phyloP scores from a whole-genome alignment of 2,888 invertebrate species.

The Callinectes sapidus region DNA sequence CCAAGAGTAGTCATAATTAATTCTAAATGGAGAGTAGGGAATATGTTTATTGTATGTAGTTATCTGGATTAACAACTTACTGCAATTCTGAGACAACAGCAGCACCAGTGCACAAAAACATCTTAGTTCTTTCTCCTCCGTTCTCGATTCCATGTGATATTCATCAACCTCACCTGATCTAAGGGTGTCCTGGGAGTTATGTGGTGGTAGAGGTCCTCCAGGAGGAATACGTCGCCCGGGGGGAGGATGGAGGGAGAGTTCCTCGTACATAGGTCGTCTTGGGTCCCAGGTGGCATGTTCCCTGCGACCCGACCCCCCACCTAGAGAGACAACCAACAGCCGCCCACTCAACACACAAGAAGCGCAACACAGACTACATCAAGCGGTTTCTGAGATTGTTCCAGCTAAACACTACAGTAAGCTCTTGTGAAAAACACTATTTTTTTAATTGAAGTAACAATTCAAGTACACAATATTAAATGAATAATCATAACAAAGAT shows the following conservation, averaged over 20 bases:
- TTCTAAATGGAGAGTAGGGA: background rate
- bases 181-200: slow-evolving; percentile 74
- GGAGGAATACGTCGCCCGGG: slow-evolving; percentile 77
- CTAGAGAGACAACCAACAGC: slow-evolving; percentile 70
- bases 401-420: slow-evolving; percentile 49
- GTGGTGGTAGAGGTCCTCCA: slow-evolving; percentile 83
- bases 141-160: slow-evolving; percentile 52
- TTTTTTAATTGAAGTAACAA: background rate
- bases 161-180: slow-evolving; percentile 71
- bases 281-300: slow-evolving; percentile 89
- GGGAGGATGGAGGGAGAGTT: slow-evolving; percentile 82
- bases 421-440: background rate
- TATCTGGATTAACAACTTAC: background rate
- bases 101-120: background rate
- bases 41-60: slow-evolving; percentile 1
- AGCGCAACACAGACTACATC: slow-evolving; percentile 70
- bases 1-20: background rate
- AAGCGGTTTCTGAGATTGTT: slow-evolving; percentile 60
- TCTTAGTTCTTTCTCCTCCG: slow-evolving; percentile 46
- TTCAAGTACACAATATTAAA: background rate
- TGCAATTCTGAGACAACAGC: slow-evolving; percentile 17
- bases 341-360: slow-evolving; percentile 70
- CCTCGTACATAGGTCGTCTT: slow-evolving; percentile 91
- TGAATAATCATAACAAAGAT: background rate
- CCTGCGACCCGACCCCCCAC: slow-evolving; percentile 76